These are phyloP conservation scores for Aplocera efformata DNA, from an alignment of 2,888 invertebrate genomes.

Conservation along the genomic window DNA sequence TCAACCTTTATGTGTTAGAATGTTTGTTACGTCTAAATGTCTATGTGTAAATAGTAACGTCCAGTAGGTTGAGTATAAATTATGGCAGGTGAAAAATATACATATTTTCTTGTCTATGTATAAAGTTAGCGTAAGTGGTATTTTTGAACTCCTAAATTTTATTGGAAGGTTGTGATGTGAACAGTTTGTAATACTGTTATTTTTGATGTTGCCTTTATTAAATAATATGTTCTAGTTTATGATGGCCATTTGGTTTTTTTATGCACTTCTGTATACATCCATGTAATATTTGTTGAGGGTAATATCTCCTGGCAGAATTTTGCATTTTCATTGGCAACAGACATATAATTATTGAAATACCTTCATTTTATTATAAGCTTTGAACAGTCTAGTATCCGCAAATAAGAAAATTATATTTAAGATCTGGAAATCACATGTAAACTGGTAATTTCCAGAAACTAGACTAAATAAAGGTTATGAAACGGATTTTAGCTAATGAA, in stretches of 20 bases:
- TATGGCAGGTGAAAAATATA: constrained; percentile 34
- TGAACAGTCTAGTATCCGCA: no score
- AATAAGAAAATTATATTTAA: no score
- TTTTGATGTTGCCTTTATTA: constrained; percentile 19
- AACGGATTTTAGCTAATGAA: no score
- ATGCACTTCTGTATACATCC: constrained; percentile 12
- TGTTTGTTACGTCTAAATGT: constrained; percentile 24
- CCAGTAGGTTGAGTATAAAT: constrained; percentile 42
- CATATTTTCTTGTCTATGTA: constrained; percentile 43
- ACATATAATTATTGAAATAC: no score
- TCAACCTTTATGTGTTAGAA: constrained; percentile 2
- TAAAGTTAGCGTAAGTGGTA: constrained; percentile 39
- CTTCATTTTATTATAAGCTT: no score
- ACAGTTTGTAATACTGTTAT: constrained; percentile 33
- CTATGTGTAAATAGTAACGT: constrained; percentile 42
- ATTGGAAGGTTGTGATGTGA: constrained; percentile 72
- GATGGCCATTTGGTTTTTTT: constrained; percentile 11
- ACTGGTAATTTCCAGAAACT: no score
- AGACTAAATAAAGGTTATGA: no score
- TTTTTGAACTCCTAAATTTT: constrained; percentile 54
- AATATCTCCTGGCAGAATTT: no score
- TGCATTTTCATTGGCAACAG: no score
- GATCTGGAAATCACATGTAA: no score
- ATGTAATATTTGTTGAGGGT: no score
- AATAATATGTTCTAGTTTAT: constrained; percentile 10